Evolutionary conservation across 2,888 invertebrate species (phyloP).

Genomic region (Phortica magna): DNA sequence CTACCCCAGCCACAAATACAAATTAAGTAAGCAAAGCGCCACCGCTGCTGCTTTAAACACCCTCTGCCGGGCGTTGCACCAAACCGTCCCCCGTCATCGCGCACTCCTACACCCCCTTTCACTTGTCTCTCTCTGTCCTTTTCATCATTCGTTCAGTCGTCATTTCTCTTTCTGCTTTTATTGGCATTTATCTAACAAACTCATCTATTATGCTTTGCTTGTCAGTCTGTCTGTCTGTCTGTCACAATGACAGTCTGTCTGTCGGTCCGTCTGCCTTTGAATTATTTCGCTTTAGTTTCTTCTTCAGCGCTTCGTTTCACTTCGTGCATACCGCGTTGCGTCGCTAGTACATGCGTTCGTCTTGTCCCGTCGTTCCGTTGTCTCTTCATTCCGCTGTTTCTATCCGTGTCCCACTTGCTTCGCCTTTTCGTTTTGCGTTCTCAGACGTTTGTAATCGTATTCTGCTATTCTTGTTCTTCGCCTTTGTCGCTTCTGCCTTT

Average conservation of each 20-base stretch:
- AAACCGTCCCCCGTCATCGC: background rate
- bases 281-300: slow-evolving; percentile 7
- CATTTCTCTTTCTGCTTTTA: background rate
- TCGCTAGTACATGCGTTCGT: background rate
- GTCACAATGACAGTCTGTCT: background rate
- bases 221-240: slow-evolving; percentile 6
- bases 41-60: background rate
- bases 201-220: slow-evolving; percentile 19
- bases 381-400: no score
- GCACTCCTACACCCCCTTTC: background rate
- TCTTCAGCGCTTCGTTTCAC: background rate
- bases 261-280: background rate
- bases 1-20: no score
- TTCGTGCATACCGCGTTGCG: background rate
- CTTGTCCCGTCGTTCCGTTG: no score
- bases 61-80: background rate
- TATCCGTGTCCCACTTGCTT: no score
- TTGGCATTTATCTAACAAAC: slow-evolving; percentile 15
- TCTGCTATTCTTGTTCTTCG: background rate
- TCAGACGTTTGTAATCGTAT: background rate
- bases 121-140: background rate
- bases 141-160: background rate
- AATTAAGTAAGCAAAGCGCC: background rate
- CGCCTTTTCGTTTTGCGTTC: background rate
- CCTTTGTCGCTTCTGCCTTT: background rate